Percentiles rank a stretch among this genome's conserved stretches.
Evolutionary conservation across 1,140 invertebrate species (phyloP).

Genomic region (Halictus rubicundus): DNA sequence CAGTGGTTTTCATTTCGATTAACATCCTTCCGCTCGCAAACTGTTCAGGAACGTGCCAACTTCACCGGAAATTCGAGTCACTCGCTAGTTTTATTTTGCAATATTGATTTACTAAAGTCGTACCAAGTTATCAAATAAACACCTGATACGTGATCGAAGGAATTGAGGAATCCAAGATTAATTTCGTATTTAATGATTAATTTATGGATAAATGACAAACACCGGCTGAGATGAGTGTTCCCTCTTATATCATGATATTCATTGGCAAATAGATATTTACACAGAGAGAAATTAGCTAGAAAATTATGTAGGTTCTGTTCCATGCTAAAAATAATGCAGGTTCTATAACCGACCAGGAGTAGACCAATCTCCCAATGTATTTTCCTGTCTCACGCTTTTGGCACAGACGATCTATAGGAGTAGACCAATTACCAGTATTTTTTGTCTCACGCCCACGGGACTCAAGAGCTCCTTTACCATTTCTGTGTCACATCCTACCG

Average conservation of each 20-base stretch:
- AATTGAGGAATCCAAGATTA: not conserved
- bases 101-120: not conserved
- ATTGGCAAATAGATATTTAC: not conserved
- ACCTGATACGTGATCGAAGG: not conserved
- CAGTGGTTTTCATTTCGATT: slow-evolving; percentile 16
- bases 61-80: not conserved
- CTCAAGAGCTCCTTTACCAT: too few relatives aligned
- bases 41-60: not conserved
- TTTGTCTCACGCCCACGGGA: too few relatives aligned
- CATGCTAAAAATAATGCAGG: too few relatives aligned
- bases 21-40: not conserved
- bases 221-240: not conserved
- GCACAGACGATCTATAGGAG: too few relatives aligned
- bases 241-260: not conserved
- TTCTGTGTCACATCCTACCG: too few relatives aligned
- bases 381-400: too few relatives aligned
- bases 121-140: not conserved
- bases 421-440: too few relatives aligned
- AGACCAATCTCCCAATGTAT: too few relatives aligned
- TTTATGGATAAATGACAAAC: not conserved
- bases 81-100: not conserved
- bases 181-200: not conserved
- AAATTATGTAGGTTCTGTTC: too few relatives aligned
- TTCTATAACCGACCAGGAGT: too few relatives aligned
- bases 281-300: too few relatives aligned